phyloP scores from a whole-genome alignment of 2,888 invertebrate species.

The Tipula lateralis region DNA sequence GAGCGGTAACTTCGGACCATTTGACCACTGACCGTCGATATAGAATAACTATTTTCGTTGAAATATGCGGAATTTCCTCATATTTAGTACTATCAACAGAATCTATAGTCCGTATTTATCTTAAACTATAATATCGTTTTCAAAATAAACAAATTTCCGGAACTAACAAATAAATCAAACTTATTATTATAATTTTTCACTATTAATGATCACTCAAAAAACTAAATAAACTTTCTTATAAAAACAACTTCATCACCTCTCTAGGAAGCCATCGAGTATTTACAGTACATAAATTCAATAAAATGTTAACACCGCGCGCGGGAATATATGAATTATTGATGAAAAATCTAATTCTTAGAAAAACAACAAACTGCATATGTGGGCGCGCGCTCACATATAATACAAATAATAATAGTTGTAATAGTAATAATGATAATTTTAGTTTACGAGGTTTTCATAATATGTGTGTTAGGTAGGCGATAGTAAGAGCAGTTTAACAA shows the following conservation, averaged over 20 bases:
- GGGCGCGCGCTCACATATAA: not conserved
- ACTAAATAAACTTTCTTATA: not conserved
- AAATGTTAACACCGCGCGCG: not conserved
- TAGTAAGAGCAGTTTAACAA: conserved; percentile 1
- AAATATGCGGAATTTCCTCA: too few relatives aligned
- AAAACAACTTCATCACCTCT: conserved; percentile 1
- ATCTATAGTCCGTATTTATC: too few relatives aligned
- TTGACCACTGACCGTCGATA: too few relatives aligned
- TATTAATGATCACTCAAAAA: not conserved
- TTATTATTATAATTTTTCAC: not conserved
- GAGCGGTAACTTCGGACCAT: too few relatives aligned
- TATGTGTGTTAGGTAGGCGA: conserved; percentile 24
- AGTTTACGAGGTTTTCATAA: not conserved
- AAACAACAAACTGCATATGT: not conserved
- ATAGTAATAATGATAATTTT: not conserved
- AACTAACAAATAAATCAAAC: not conserved
- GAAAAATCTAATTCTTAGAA: not conserved
- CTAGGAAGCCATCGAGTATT: not conserved
- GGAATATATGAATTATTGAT: not conserved
- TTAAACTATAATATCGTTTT: too few relatives aligned
- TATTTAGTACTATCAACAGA: too few relatives aligned
- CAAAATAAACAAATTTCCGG: too few relatives aligned
- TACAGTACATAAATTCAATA: not conserved
- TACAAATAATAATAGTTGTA: conserved; percentile 4
- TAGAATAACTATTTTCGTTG: too few relatives aligned